Conservation (phyloP, 2,113 vertebrate species). For the Triplophysa tibetana region DNA sequence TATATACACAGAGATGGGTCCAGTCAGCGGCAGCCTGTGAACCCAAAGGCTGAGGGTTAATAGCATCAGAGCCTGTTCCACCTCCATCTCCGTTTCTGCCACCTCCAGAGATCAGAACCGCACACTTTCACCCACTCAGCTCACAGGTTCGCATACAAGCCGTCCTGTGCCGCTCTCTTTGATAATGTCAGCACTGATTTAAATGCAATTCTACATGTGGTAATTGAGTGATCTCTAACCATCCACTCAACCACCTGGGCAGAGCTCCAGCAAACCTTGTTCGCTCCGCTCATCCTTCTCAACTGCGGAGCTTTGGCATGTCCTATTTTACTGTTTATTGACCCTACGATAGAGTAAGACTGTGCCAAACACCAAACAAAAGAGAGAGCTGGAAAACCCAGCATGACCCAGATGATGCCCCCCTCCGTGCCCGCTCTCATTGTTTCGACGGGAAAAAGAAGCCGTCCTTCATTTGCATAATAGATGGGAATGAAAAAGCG, state of each 20-base stretch:
- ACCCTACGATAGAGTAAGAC: slow-evolving; percentile 34
- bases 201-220: slow-evolving; percentile 25
- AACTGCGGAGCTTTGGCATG: slow-evolving; percentile 21
- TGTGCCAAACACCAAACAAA: slow-evolving; percentile 40
- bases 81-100: background rate
- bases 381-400: slow-evolving; percentile 31
- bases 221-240: slow-evolving; percentile 33
- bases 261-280: slow-evolving; percentile 8
- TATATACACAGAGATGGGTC: slow-evolving; percentile 14
- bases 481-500: slow-evolving; percentile 30
- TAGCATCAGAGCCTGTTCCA: slow-evolving; percentile 2
- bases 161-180: slow-evolving; percentile 10
- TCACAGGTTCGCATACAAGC: background rate
- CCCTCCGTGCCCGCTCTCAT: slow-evolving; percentile 27
- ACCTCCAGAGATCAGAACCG: slow-evolving; percentile 10
- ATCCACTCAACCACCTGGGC: slow-evolving; percentile 31
- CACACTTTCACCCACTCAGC: slow-evolving; percentile 20
- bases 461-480: slow-evolving; percentile 36
- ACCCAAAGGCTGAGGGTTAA: slow-evolving; percentile 16
- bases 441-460: slow-evolving; percentile 32
- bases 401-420: slow-evolving; percentile 44
- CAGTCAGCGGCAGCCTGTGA: background rate
- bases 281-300: slow-evolving; percentile 10
- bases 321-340: slow-evolving; percentile 47
- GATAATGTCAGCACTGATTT: slow-evolving; percentile 19